Evolutionary conservation across 2,113 vertebrate genomes (phyloP).

Genomic region (Hippocampus comes): DNA sequence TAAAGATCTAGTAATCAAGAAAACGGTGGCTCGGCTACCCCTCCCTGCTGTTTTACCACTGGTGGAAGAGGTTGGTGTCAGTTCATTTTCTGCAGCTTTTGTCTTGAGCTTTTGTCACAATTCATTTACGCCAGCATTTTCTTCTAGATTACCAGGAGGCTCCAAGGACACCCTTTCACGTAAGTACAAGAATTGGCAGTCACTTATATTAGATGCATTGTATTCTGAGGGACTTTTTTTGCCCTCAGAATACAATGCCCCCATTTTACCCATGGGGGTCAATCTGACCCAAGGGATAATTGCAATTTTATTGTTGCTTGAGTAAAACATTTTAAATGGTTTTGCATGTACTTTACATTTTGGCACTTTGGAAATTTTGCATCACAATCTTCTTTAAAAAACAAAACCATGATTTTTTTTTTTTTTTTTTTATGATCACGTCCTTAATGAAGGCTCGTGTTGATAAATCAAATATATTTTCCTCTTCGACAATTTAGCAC

Average conservation of each 20-base stretch:
- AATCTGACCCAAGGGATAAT: too few species aligned
- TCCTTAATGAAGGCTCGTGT: too few species aligned
- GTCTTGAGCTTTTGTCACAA: not conserved
- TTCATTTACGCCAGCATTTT: constrained; percentile 3
- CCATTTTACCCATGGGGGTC: too few species aligned
- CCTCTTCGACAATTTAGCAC: too few species aligned
- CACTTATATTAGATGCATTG: not conserved
- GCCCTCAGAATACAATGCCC: not conserved
- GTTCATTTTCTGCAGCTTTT: not conserved
- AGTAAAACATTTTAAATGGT: too few species aligned
- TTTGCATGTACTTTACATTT: too few species aligned
- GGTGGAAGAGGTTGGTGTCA: constrained; percentile 82
- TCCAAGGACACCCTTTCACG: constrained; percentile 90
- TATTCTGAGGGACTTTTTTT: not conserved
- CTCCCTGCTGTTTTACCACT: constrained; percentile 87
- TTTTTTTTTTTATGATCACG: too few species aligned
- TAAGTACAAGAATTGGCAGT: constrained; percentile 62
- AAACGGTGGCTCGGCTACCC: constrained; percentile 88
- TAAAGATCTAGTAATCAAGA: constrained; percentile 85
- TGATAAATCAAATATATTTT: too few species aligned
- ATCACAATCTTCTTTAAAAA: too few species aligned
- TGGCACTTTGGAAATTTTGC: too few species aligned
- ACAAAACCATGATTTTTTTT: too few species aligned
- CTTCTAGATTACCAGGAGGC: constrained; percentile 83
- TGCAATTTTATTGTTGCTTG: too few species aligned